A percentile compares a stretch with the other conserved stretches of the same genome.
phyloP scores from a whole-genome alignment of 2,113 vertebrate species.

The Diphyllodes magnificus region DNA sequence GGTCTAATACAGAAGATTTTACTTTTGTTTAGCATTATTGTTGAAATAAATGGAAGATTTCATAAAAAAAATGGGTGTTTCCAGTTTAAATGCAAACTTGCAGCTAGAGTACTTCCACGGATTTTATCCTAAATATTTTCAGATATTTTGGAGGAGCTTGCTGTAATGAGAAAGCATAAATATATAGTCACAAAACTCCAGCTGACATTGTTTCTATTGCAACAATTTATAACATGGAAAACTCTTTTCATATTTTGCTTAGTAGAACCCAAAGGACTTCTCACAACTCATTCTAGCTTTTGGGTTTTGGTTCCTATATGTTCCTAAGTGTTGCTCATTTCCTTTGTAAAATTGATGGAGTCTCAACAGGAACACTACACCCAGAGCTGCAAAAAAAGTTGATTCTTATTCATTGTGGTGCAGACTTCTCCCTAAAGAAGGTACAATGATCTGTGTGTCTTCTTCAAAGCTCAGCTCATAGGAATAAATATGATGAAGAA shows the following conservation, averaged over 20 bases:
- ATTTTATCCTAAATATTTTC: not conserved
- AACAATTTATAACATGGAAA: not conserved
- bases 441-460: not conserved
- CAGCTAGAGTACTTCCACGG: not conserved
- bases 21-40: not conserved
- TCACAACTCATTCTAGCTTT: not conserved
- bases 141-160: not conserved
- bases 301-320: rapidly evolving
- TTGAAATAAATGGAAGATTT: not conserved
- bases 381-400: not conserved
- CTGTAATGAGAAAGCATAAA: not conserved
- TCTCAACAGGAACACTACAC: not conserved
- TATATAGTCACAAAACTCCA: not conserved
- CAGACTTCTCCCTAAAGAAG: not conserved
- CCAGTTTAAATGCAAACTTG: not conserved
- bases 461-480: not conserved
- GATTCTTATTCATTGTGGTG: not conserved
- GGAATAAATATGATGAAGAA: not conserved
- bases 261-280: not conserved
- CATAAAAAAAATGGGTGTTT: not conserved
- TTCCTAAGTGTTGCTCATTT: not conserved
- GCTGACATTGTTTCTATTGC: not conserved
- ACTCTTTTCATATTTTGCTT: not conserved
- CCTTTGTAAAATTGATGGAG: not conserved
- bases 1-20: not conserved